Base-by-base conservation (phyloP, 1,140 invertebrate species). In the Samia ricini region DNA sequence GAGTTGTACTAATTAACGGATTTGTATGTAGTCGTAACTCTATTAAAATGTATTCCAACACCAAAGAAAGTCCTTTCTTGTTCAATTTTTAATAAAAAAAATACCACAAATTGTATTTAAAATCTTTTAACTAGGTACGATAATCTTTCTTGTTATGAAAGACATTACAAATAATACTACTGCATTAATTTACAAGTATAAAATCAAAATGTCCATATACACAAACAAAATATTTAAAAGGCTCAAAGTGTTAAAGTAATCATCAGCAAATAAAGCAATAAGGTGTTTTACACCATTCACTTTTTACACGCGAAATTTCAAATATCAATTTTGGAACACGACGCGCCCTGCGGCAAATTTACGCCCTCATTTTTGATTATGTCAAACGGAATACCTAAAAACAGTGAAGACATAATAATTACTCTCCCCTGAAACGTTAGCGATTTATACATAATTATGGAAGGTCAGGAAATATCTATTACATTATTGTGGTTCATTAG, bases 401-500 rank as follows among this genome's bases (percentile, higher is more conserved):
- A 57, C 19, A 57, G 18, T 57, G 20, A 57, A 36, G 56, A n/a
- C 22, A 36, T 68, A 69, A 60, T 42, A 15, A 42, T 42, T 42
- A 56, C 64, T 74, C 72, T 65, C 42, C 60, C 52, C 62, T 67
- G 22, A 64, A 74, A 76, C 61, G 61, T 68, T 68, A 75, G 72
- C 72, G 68, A 80, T 82, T 78, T 83, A 71, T 68, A 69, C 60
- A 73, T 79, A 76, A 79, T 79, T 76, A 79, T 73, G 70, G 57
- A 36, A 79, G 79, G 77, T 85, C 76, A 81, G 75, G 81, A 84
- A 87, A 83, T 89, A 88, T 89, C 85, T 80, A 77, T 89, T 89
- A 83, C 87, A 76, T 88, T 71, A 73, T 79, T 85, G 76, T 70
- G n/a, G 79, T 88, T 89, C 85, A 88, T 89, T 89, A 88, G 75